A percentile compares a stretch with the other conserved stretches of the same genome.
Evolutionary conservation across 2,888 invertebrate species (phyloP).

Genomic region (Mystacides longicornis): DNA sequence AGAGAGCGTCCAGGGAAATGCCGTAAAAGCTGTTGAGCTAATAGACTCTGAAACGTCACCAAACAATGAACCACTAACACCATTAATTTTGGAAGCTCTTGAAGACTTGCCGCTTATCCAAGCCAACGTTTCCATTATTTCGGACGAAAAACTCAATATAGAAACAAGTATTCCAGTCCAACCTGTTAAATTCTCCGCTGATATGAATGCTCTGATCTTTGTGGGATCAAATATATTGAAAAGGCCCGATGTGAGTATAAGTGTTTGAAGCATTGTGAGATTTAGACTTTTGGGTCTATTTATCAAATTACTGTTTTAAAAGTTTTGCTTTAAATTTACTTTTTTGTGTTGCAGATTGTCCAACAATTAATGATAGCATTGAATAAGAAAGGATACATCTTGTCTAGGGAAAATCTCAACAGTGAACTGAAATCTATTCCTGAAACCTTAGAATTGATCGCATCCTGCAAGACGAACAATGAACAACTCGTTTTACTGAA

Average conservation of each 20-base stretch:
- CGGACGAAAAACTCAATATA: conserved; percentile 41
- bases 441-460: conserved; percentile 44
- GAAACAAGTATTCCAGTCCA: conserved; percentile 49
- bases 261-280: too few relatives aligned
- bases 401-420: conserved; percentile 48
- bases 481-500: conserved; percentile 50
- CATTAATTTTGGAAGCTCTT: conserved; percentile 50
- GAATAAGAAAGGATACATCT: conserved; percentile 52
- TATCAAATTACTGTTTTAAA: too few relatives aligned
- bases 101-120: conserved; percentile 64
- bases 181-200: conserved; percentile 52
- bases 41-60: conserved; percentile 47
- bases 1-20: conserved; percentile 60
- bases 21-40: conserved; percentile 54
- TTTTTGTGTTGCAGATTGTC: conserved; percentile 41
- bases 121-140: conserved; percentile 54
- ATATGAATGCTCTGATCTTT: conserved; percentile 46
- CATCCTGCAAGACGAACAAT: conserved; percentile 41
- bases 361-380: conserved; percentile 43
- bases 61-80: conserved; percentile 44
- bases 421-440: conserved; percentile 33
- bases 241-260: conserved; percentile 43
- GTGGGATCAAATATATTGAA: conserved; percentile 46
- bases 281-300: too few relatives aligned
- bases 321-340: too few relatives aligned